These are phyloP conservation scores for Hypena proboscidalis DNA, from an alignment of 2,888 invertebrate species.

Conservation along the genomic window DNA sequence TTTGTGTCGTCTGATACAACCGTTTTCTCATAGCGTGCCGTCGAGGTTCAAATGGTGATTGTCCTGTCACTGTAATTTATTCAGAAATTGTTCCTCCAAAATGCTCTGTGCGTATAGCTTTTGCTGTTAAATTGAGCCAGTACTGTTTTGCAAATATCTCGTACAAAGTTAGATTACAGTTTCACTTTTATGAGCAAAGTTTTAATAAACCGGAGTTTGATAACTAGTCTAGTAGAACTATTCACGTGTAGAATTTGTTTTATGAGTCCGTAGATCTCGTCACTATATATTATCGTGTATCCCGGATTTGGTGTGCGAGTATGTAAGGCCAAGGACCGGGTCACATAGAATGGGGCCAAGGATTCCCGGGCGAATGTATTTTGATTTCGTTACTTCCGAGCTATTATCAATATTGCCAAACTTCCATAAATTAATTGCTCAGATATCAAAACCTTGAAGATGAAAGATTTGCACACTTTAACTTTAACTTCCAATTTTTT, in stretches of 20 bases:
- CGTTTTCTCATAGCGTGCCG: too few species aligned
- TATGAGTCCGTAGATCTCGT: conserved; percentile 2
- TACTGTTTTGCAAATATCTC: not conserved
- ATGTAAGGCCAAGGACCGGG: conserved; percentile 56
- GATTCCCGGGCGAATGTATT: conserved; percentile 51
- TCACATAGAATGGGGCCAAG: conserved; percentile 64
- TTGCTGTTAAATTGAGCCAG: too few species aligned
- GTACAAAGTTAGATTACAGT: not conserved
- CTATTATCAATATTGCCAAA: not conserved
- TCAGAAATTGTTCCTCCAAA: too few species aligned
- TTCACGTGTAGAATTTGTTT: conserved; percentile 2
- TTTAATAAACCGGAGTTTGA: not conserved
- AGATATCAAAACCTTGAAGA: too few species aligned
- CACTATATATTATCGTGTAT: conserved; percentile 4
- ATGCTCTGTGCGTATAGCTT: too few species aligned
- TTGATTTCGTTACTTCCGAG: conserved; percentile 37
- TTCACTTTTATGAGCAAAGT: not conserved
- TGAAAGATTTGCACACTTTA: too few species aligned
- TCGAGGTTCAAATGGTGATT: too few species aligned
- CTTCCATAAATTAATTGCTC: not conserved
- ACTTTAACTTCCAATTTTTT: too few species aligned
- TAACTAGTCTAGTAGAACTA: too few species aligned
- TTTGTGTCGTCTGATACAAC: too few species aligned
- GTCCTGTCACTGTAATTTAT: too few species aligned
- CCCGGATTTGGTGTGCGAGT: conserved; percentile 27